phyloP scores from a whole-genome alignment of 2,113 vertebrate species.

The Budorcas taxicolor region DNA sequence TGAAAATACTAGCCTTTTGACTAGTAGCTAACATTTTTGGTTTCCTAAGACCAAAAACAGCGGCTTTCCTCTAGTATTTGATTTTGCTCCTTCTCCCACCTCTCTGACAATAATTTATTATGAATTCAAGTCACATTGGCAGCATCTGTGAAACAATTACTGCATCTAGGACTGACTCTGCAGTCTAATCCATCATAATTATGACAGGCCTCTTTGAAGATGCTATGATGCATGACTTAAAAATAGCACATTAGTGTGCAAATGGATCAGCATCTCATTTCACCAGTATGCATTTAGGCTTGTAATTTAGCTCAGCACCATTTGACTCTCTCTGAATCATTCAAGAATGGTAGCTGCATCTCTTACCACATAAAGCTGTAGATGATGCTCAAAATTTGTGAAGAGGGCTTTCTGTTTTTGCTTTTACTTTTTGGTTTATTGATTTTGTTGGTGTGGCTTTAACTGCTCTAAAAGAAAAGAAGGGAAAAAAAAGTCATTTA shows the following conservation, averaged over 20 bases:
- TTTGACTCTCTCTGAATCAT: conserved; percentile 62
- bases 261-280: conserved; percentile 76
- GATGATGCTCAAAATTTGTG: conserved; percentile 9
- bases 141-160: conserved; percentile 91
- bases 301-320: conserved; percentile 64
- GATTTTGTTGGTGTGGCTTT: conserved; percentile 2
- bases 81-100: conserved; percentile 5
- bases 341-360: conserved; percentile 34
- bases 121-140: conserved; percentile 86
- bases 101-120: conserved; percentile 76
- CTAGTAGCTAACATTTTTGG: background rate
- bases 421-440: background rate
- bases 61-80: conserved; percentile 47
- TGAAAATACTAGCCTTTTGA: background rate
- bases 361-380: conserved; percentile 54
- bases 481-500: background rate
- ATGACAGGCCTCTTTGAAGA: conserved; percentile 86
- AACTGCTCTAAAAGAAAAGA: background rate
- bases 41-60: background rate
- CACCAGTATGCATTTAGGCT: conserved; percentile 65
- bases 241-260: conserved; percentile 81
- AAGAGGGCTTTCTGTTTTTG: background rate
- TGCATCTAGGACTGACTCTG: conserved; percentile 80
- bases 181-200: conserved; percentile 93
- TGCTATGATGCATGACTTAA: conserved; percentile 79